A percentile compares a stretch with the other conserved stretches of the same genome.
phyloP scores from a whole-genome alignment of 1,140 invertebrate species.

The Hylaeus volcanicus region DNA sequence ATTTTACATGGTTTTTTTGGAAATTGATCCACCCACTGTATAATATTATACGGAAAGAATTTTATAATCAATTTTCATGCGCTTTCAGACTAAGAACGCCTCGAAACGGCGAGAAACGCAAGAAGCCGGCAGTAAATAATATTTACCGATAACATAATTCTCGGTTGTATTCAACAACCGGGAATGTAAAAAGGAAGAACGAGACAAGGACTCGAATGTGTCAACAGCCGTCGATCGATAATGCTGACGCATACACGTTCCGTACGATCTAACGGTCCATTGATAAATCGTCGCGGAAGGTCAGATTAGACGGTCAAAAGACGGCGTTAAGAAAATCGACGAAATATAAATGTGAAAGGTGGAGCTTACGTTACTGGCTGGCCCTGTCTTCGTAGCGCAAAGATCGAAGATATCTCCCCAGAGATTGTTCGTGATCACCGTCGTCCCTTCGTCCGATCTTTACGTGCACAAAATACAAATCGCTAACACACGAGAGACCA shows the following conservation, averaged over 20 bases:
- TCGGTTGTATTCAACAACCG: too few relatives aligned
- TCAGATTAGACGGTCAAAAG: background rate
- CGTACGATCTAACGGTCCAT: constrained; percentile 58
- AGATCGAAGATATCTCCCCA: constrained; percentile 7
- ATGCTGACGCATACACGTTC: constrained; percentile 26
- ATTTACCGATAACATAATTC: too few relatives aligned
- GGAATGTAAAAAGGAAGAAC: background rate
- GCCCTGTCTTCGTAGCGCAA: background rate
- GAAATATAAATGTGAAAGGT: background rate
- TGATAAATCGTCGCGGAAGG: constrained; percentile 50
- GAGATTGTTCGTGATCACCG: constrained; percentile 23
- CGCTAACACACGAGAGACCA: constrained; percentile 19
- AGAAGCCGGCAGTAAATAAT: too few relatives aligned
- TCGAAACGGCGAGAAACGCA: too few relatives aligned
- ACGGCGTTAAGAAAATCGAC: background rate
- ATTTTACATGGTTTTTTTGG: too few relatives aligned
- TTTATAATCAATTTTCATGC: too few relatives aligned
- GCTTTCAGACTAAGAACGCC: too few relatives aligned
- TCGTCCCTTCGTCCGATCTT: constrained; percentile 11
- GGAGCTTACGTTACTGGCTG: constrained; percentile 23
- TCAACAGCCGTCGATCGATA: constrained; percentile 60
- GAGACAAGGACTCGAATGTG: background rate
- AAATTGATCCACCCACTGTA: too few relatives aligned
- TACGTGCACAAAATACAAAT: constrained; percentile 17
- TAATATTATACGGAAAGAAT: too few relatives aligned